These are phyloP conservation scores for Serranus cabrilla DNA, from an alignment of 2,797 vertebrate species.

Conservation along the genomic window DNA sequence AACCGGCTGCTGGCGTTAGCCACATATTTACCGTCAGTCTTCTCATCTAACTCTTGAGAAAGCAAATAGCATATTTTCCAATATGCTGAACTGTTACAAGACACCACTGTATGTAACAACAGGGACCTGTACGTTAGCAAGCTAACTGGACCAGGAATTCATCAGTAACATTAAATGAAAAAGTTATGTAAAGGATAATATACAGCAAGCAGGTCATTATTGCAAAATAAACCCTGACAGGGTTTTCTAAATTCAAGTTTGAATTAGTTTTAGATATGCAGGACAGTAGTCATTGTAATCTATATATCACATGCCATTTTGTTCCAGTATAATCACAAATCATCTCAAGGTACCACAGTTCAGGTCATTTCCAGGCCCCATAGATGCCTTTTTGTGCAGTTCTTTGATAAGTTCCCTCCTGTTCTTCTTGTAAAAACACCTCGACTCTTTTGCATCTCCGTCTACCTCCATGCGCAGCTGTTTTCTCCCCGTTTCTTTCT, in stretches of 20 bases:
- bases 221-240: too few species aligned
- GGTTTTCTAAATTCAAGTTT: not conserved
- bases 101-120: too few species aligned
- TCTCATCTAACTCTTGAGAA: too few species aligned
- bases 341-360: constrained; percentile 6
- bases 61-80: too few species aligned
- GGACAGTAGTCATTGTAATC: constrained; percentile 1
- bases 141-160: too few species aligned
- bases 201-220: too few species aligned
- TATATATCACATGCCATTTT: not conserved
- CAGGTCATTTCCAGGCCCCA: constrained; percentile 21
- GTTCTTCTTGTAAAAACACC: constrained; percentile 35
- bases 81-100: too few species aligned
- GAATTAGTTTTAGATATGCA: not conserved
- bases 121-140: too few species aligned
- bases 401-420: constrained; percentile 19
- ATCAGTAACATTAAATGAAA: too few species aligned
- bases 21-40: too few species aligned
- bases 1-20: not conserved
- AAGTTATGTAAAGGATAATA: too few species aligned
- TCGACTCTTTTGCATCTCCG: constrained; percentile 33
- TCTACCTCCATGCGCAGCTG: constrained; percentile 54
- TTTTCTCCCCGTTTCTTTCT: constrained; percentile 29
- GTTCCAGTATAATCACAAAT: not conserved
- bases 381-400: constrained; percentile 16